These are phyloP conservation scores for Chesias legatella DNA, from an alignment of 2,888 invertebrate genomes.

Conservation along the genomic window DNA sequence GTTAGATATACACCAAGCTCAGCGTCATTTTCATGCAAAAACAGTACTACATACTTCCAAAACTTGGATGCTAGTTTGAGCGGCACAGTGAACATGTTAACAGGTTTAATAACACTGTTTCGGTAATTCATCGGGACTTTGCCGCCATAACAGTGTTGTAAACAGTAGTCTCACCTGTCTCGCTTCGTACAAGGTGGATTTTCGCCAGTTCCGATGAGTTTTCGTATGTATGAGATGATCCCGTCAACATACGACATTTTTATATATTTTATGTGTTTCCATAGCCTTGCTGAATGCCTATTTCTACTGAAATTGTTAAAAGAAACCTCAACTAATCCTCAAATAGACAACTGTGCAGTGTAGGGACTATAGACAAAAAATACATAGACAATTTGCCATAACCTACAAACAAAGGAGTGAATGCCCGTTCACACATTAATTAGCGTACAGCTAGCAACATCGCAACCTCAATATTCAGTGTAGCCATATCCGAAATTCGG, in stretches of 20 bases:
- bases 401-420: too few species aligned
- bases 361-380: too few species aligned
- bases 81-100: slow-evolving; percentile 58
- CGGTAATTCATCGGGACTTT: slow-evolving; percentile 50
- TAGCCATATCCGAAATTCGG: too few species aligned
- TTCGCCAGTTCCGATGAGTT: slow-evolving; percentile 60
- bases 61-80: slow-evolving; percentile 61
- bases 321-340: slow-evolving; percentile 40
- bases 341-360: slow-evolving; percentile 40
- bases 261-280: slow-evolving; percentile 48
- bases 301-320: slow-evolving; percentile 30
- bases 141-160: slow-evolving; percentile 76
- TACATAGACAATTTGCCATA: too few species aligned
- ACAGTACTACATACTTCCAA: slow-evolving; percentile 55
- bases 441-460: too few species aligned
- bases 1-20: background rate
- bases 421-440: too few species aligned
- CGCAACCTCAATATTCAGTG: too few species aligned
- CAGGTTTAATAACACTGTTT: slow-evolving; percentile 17
- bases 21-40: slow-evolving; percentile 1
- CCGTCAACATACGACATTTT: slow-evolving; percentile 61
- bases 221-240: slow-evolving; percentile 64
- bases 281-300: slow-evolving; percentile 48
- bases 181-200: slow-evolving; percentile 67
- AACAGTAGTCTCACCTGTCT: slow-evolving; percentile 73